Evolutionary conservation across 2,113 vertebrate genomes (phyloP), one percentile per base, ranked within the genome.

Genomic region (Forbesichthys agassizii): DNA sequence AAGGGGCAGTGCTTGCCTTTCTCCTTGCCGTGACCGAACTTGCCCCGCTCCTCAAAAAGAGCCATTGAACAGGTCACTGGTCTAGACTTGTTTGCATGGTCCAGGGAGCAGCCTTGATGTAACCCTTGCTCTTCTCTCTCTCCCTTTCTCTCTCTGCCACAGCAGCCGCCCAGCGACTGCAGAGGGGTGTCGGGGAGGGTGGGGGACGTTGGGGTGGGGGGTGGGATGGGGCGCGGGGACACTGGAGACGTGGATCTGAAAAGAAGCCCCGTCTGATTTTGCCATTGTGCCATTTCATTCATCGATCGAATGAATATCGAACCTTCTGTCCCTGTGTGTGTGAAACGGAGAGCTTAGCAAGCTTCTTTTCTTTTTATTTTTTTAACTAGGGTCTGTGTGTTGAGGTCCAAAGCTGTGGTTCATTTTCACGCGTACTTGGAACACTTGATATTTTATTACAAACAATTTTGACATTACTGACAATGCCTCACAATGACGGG

Each of bases 251-350:
- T 91, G 93, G 94, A 94, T 95, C 95, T 96, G 94, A 98, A 98
- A 96, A 96, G 95, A 94, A 97, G 94, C 94, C 95, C 92, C 92
- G 92, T 95, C 93, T 92, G 93, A 95, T 96, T 98, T 95, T 95
- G 94, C 95, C 94, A 96, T 96, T 97, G 96, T 95, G 95, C 94
- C 95, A 96, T 97, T 97, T 96, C 95, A 97, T 95, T 95, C 95
- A 97, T 98, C 95, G 96, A 98, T 99, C 94, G 95, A 96, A 96
- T 96, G 96, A 96, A 95, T 97, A 98, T 98, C 95, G 96, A 98
- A 96, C 95, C 95, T 96, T 96, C 96, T 97, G 96, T 96, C 94
- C 91, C 95, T 92, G 95, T 91, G 92, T 96, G 94, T 95, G 95
- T 96, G 95, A 97, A 96, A 96, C 90, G 92, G 95, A 98, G 95